A percentile compares a stretch with the other conserved stretches of the same genome.
These are phyloP conservation scores for Hydraecia micacea DNA, from an alignment of 2,888 invertebrate genomes.

Conservation along the genomic window DNA sequence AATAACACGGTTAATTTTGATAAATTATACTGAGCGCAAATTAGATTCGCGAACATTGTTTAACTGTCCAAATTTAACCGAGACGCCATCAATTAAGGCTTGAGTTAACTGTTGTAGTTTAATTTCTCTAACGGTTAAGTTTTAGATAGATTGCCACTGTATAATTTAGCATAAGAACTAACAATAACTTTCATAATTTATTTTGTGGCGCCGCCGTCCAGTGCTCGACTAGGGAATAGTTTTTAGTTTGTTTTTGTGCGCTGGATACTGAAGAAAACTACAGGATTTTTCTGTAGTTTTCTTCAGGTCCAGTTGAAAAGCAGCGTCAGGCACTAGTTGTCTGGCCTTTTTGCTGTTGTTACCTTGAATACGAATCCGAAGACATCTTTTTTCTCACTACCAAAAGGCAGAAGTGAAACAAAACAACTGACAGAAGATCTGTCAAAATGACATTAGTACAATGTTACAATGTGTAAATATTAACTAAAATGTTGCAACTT, in stretches of 20 bases:
- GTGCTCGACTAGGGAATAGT: conserved; percentile 19
- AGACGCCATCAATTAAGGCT: conserved; percentile 59
- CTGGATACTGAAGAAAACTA: no score
- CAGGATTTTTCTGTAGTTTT: not conserved
- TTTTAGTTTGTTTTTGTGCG: conserved; percentile 15
- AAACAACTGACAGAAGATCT: no score
- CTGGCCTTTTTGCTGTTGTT: no score
- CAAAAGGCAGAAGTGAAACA: no score
- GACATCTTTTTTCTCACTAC: no score
- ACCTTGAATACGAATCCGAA: no score
- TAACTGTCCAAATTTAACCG: conserved; percentile 66
- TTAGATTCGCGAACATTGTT: conserved; percentile 65
- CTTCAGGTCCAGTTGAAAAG: no score
- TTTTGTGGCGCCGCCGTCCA: conserved; percentile 23
- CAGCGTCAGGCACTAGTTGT: no score
- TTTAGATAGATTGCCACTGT: conserved; percentile 66
- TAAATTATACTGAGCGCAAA: conserved; percentile 62
- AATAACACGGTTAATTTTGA: conserved; percentile 63
- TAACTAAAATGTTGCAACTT: no score
- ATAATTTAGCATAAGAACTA: conserved; percentile 57
- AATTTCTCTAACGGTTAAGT: conserved; percentile 64
- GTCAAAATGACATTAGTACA: no score
- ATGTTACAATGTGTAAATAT: no score
- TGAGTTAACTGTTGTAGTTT: conserved; percentile 65
- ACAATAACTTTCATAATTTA: conserved; percentile 55